Conservation (phyloP, 1,140 invertebrate species). For the Drosophila rufa region DNA sequence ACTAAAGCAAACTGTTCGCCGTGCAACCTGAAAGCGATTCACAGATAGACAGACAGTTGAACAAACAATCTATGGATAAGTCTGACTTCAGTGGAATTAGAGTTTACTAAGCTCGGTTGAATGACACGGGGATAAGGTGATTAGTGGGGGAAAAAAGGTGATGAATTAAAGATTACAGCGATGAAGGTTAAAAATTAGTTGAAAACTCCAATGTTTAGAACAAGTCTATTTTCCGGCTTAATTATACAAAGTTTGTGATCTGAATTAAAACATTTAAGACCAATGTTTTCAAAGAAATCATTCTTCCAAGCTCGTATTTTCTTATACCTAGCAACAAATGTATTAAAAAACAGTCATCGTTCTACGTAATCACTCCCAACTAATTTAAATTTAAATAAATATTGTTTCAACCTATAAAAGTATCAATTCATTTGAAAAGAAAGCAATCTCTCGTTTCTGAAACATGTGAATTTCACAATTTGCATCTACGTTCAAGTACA, state of each 20-base stretch:
- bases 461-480: conserved; percentile 17
- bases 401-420: not conserved
- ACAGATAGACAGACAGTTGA: conserved; percentile 40
- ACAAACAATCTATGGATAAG: conserved; percentile 45
- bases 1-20: conserved; percentile 11
- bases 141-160: conserved; percentile 5
- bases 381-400: conserved; percentile 7
- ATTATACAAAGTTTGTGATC: too few relatives aligned
- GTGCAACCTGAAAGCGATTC: conserved; percentile 13
- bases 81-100: not conserved
- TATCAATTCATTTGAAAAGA: conserved; percentile 2
- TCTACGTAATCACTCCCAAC: not conserved
- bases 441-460: conserved; percentile 8
- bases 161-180: conserved; percentile 1
- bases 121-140: conserved; percentile 17
- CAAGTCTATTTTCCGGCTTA: too few relatives aligned
- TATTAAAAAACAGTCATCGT: conserved; percentile 2
- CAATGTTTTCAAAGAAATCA: too few relatives aligned
- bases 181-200: not conserved
- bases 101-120: conserved; percentile 5
- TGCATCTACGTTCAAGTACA: conserved; percentile 6
- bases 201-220: too few relatives aligned
- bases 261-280: too few relatives aligned
- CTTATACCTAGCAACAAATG: not conserved
- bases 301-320: not conserved